Evolutionary conservation across 2,888 invertebrate species (phyloP), one percentile per base, ranked within the genome.

Genomic region (Pyrrhosoma nymphula): DNA sequence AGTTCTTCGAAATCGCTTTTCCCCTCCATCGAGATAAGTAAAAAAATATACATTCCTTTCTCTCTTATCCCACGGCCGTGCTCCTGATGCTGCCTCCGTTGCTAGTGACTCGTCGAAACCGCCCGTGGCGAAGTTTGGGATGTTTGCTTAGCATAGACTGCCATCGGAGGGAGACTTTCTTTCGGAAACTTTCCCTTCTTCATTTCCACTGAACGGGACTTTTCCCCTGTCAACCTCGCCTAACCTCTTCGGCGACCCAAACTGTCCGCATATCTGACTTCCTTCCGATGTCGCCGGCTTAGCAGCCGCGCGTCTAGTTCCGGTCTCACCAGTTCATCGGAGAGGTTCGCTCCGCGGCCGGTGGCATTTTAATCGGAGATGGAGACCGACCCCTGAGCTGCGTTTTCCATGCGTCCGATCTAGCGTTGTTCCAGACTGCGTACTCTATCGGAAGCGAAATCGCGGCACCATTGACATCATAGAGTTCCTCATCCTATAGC

Each of bases 11-110:
- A 82, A 35, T 35, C 35, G 82, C 3, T 35, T 82, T 35, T 82
- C 82, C 82, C 14, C 16, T 82, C 82, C 35, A 82, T 82, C 16
- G 82, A 82, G 82, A 82, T 35, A 82, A 35, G 82, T 82, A 82
- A 82, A 82, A 82, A 82, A 82, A 82, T 82, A 82, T 82, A 82
- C 35, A 82, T 35, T 35, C 82, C 82, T 82, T 26, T 35, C 82
- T 12, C 82, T 23, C 82, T 30, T 82, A 14, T 35, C 82, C 35
- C 35, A 18, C 82, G 35, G 82, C 82, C 82, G 30, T 16, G 30
- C 35, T 35, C 30, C 35, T 30, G 75, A 8, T 69, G 26, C 12
- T 30, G 30, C 75, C 35, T 3, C 82, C 35, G 35, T 35, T 82
- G 14, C 14, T 8, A 0, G 14, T 30, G 26, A 8, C 82, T 82